phyloP scores from a whole-genome alignment of 92 coral and sea anemone genomes.

The Hydrozoanthus gracilis region DNA sequence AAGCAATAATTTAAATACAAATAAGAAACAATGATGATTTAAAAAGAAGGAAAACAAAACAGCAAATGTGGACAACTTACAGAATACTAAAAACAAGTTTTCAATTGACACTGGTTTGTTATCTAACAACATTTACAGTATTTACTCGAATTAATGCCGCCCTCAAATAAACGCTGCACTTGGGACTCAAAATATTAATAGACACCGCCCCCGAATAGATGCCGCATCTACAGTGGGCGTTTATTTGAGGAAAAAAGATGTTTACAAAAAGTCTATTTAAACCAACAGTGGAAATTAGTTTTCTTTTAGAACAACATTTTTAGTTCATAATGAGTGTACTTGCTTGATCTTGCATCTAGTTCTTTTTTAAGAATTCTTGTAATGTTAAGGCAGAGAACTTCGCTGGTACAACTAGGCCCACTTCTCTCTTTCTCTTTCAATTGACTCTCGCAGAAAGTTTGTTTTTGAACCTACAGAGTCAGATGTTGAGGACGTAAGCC shows the following conservation, averaged over 20 bases:
- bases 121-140: too few relatives aligned
- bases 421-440: conserved; percentile 41
- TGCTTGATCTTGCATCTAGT: conserved; percentile 37
- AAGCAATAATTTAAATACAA: not conserved
- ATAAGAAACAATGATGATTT: not conserved
- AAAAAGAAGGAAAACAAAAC: not conserved
- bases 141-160: not conserved
- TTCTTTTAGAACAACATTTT: conserved; percentile 32
- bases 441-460: conserved; percentile 46
- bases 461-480: too few relatives aligned
- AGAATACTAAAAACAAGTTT: too few relatives aligned
- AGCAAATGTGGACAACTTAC: not conserved
- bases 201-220: too few relatives aligned
- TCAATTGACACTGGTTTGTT: too few relatives aligned
- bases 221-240: not conserved
- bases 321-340: conserved; percentile 7
- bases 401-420: conserved; percentile 44
- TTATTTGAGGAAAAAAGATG: not conserved
- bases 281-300: conserved; percentile 25
- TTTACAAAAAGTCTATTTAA: conserved; percentile 8
- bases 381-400: conserved; percentile 49
- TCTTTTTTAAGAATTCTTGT: conserved; percentile 46
- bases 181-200: too few relatives aligned
- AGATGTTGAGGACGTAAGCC: too few relatives aligned
- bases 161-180: not conserved